Evolutionary conservation across 2,797 vertebrate genomes (phyloP).

Genomic region (Sciurus vulgaris): DNA sequence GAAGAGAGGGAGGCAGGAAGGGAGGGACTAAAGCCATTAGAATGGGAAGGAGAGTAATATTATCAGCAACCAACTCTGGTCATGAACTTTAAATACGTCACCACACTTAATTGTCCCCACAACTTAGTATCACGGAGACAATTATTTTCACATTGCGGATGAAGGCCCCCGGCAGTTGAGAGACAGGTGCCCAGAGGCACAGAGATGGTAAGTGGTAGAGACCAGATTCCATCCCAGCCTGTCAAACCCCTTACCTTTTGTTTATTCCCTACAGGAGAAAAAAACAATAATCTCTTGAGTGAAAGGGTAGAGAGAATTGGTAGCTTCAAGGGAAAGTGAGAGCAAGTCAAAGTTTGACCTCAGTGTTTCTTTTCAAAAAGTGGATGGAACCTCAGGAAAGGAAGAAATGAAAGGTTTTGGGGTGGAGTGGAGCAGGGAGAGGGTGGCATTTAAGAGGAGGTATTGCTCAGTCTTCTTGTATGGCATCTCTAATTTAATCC

Average conservation of each 20-base stretch:
- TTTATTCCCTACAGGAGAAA: background rate
- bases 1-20: background rate
- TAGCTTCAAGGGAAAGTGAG: background rate
- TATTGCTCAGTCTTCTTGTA: background rate
- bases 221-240: background rate
- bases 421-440: background rate
- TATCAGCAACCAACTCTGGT: background rate
- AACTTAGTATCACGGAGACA: background rate
- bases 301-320: background rate
- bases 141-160: background rate
- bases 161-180: background rate
- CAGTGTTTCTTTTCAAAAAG: background rate
- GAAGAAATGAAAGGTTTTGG: background rate
- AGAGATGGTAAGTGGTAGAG: background rate
- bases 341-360: background rate
- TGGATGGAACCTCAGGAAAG: background rate
- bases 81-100: background rate
- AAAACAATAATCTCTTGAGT: background rate
- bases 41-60: background rate
- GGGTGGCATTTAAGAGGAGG: background rate
- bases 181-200: background rate
- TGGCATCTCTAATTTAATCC: background rate
- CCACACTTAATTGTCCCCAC: background rate
- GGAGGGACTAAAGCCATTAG: background rate
- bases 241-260: background rate